Evolutionary conservation across 1,140 invertebrate genomes (phyloP).

Genomic region (Heterodera carotae): DNA sequence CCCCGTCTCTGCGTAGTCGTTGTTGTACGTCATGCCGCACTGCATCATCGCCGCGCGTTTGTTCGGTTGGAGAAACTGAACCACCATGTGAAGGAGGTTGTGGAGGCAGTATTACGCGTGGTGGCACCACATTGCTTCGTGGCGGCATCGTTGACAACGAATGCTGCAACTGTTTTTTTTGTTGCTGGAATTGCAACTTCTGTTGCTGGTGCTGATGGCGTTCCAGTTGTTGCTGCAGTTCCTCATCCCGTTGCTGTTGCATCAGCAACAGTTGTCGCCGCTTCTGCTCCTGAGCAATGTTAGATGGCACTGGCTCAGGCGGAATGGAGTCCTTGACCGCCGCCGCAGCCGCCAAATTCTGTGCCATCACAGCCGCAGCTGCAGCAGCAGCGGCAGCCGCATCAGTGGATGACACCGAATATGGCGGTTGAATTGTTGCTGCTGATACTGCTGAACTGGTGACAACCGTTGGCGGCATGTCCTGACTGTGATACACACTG

Average conservation of each 20-base stretch:
- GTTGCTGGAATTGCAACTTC: too few relatives aligned
- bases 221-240: neutral
- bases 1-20: too few relatives aligned
- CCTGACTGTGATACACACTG: constrained; percentile 57
- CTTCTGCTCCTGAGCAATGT: constrained; percentile 21
- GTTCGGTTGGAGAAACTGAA: neutral
- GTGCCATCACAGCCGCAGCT: neutral
- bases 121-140: neutral
- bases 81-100: neutral
- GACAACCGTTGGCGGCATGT: constrained; percentile 40
- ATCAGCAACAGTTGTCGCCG: constrained; percentile 10
- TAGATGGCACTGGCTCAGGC: constrained; percentile 51
- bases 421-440: neutral
- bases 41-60: neutral
- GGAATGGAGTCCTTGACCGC: constrained; percentile 51
- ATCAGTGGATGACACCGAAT: neutral
- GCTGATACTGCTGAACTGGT: constrained; percentile 22
- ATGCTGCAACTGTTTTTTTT: constrained; percentile 7
- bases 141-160: neutral
- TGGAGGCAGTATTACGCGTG: neutral
- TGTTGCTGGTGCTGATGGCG: neutral
- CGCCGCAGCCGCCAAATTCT: constrained; percentile 4
- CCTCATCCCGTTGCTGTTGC: constrained; percentile 2
- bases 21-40: neutral
- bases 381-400: neutral